These are phyloP conservation scores for Scyliorhinus canicula DNA, from an alignment of 2,797 vertebrate genomes.

Conservation along the genomic window DNA sequence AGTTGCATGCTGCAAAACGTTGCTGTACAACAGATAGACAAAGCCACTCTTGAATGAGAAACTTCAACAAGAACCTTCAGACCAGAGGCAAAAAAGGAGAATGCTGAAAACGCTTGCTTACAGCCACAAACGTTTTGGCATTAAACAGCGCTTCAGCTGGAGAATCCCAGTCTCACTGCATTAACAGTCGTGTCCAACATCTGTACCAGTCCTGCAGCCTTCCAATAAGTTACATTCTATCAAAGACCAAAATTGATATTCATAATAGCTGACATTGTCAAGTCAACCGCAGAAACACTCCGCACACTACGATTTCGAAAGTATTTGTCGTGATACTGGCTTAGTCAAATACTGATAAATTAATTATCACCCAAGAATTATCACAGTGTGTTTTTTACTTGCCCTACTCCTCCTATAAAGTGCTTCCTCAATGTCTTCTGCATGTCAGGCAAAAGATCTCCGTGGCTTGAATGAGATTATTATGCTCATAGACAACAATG, in stretches of 20 bases:
- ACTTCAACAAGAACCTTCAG: neutral
- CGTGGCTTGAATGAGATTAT: no score
- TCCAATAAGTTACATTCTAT: neutral
- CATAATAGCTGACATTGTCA: no score
- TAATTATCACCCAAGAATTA: no score
- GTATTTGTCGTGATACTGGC: no score
- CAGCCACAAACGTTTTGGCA: neutral
- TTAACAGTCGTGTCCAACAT: neutral
- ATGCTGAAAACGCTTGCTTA: neutral
- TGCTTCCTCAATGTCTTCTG: no score
- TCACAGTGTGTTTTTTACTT: no score
- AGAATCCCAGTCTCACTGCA: neutral
- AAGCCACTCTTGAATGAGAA: neutral
- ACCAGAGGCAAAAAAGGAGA: neutral
- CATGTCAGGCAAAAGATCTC: no score
- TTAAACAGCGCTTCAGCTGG: neutral
- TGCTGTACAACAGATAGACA: neutral
- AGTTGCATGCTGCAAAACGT: neutral
- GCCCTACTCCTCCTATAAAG: no score
- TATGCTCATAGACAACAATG: no score
- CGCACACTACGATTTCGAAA: no score
- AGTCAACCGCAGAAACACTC: no score
- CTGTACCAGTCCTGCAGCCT: neutral
- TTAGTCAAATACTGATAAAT: no score
- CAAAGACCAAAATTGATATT: neutral